Evolutionary conservation across 1,140 invertebrate species (phyloP).

Genomic region (Drosophila jambulina): DNA sequence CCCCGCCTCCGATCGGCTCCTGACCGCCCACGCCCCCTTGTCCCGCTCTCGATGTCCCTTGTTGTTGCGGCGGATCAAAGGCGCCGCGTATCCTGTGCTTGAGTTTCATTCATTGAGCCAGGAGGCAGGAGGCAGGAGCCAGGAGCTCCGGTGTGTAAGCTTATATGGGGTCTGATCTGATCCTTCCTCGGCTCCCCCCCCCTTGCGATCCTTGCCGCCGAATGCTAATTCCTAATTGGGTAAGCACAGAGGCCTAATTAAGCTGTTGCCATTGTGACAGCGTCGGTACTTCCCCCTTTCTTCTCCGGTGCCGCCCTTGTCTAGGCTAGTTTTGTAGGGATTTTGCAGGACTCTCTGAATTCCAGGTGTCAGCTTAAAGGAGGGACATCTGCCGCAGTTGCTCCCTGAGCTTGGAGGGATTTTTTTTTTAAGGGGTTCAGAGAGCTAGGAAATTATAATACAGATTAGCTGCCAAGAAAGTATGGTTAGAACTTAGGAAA

Average conservation of each 20-base stretch:
- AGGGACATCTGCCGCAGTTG: slow-evolving; percentile 22
- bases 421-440: neutral
- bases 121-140: slow-evolving; percentile 13
- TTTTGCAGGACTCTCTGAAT: neutral
- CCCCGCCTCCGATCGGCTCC: slow-evolving; percentile 1
- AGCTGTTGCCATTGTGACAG: slow-evolving; percentile 43
- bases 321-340: slow-evolving; percentile 17
- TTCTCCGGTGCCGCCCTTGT: neutral
- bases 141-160: slow-evolving; percentile 38
- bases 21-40: slow-evolving; percentile 20
- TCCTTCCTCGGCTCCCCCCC: neutral
- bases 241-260: slow-evolving; percentile 60
- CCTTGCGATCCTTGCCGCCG: neutral
- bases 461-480: neutral
- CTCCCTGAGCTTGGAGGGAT: neutral
- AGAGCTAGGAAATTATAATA: neutral
- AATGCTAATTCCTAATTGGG: slow-evolving; percentile 54
- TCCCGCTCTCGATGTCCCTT: neutral
- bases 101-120: slow-evolving; percentile 63
- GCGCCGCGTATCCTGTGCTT: slow-evolving; percentile 74
- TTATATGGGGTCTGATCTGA: slow-evolving; percentile 41
- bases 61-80: slow-evolving; percentile 54
- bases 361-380: slow-evolving; percentile 10
- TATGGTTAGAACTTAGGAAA: neutral
- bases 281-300: neutral